A percentile compares a stretch with the other conserved stretches of the same genome.
Evolutionary conservation across 2,113 vertebrate genomes (phyloP).

Genomic region (Alectura lathami): DNA sequence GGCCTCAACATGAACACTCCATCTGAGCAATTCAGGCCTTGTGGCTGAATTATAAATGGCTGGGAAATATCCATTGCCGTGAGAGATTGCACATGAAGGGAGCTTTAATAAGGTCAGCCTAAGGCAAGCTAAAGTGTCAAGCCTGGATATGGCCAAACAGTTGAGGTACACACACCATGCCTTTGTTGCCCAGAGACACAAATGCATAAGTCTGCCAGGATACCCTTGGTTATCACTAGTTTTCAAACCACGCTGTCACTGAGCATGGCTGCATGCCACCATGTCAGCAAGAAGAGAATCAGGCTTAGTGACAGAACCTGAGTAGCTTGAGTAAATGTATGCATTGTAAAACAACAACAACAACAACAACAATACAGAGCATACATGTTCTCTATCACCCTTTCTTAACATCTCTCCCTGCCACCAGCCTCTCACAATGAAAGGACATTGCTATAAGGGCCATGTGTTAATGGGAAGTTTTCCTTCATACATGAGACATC

Average conservation of each 20-base stretch:
- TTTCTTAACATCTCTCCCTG: neutral
- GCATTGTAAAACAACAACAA: neutral
- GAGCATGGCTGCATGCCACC: neutral
- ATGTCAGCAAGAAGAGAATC: neutral
- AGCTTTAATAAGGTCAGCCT: constrained; percentile 2
- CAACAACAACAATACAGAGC: neutral
- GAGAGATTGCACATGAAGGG: neutral
- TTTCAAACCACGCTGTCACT: neutral
- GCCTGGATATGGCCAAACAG: neutral
- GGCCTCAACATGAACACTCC: neutral
- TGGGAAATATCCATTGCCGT: neutral
- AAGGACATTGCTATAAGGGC: neutral
- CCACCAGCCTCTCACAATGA: neutral
- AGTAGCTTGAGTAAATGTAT: neutral
- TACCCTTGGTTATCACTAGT: neutral
- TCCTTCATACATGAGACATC: neutral
- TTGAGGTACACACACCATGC: neutral
- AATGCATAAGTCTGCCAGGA: neutral
- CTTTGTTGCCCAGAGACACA: neutral
- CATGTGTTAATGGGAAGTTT: neutral
- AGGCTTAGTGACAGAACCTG: neutral
- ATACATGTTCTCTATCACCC: neutral
- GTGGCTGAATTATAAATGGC: constrained; percentile 8
- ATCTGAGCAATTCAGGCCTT: neutral
- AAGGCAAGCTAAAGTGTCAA: neutral